These are phyloP conservation scores for Muntiacus reevesi DNA, from an alignment of 2,113 vertebrate species.

Conservation along the genomic window DNA sequence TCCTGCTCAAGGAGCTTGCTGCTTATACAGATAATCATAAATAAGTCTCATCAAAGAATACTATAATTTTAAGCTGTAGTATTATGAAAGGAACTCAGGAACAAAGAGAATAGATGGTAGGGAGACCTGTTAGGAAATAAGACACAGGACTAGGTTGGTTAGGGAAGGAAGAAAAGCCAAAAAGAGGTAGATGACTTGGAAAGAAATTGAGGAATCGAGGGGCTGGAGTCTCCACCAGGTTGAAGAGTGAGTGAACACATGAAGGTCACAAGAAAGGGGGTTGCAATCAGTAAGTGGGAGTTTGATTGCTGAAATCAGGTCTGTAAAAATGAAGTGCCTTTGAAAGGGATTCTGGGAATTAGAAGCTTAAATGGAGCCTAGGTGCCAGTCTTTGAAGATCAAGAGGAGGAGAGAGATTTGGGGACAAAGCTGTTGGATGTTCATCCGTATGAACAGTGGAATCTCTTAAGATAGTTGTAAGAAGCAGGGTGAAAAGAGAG, in stretches of 20 bases:
- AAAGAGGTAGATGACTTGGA: background rate
- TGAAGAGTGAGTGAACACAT: background rate
- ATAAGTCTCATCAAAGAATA: constrained; percentile 2
- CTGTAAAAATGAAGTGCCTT: background rate
- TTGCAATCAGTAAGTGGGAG: background rate
- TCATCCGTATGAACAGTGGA: background rate
- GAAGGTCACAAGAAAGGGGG: background rate
- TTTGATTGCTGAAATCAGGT: constrained; percentile 24
- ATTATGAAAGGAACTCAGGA: background rate
- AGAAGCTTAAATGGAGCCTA: background rate
- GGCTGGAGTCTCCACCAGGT: background rate
- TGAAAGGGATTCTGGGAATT: background rate
- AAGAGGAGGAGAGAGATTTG: background rate
- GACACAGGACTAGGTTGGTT: background rate
- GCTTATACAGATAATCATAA: background rate
- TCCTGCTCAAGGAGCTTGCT: background rate
- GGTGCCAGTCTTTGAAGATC: background rate
- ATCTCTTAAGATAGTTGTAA: constrained; percentile 32
- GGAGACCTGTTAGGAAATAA: background rate
- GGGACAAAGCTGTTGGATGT: background rate
- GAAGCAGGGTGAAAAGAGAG: background rate
- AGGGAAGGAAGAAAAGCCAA: background rate
- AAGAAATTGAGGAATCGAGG: background rate
- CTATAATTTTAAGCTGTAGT: background rate
- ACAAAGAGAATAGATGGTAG: background rate